Evolutionary conservation across 2,888 invertebrate species (phyloP).

Genomic region (Perdita meconis): DNA sequence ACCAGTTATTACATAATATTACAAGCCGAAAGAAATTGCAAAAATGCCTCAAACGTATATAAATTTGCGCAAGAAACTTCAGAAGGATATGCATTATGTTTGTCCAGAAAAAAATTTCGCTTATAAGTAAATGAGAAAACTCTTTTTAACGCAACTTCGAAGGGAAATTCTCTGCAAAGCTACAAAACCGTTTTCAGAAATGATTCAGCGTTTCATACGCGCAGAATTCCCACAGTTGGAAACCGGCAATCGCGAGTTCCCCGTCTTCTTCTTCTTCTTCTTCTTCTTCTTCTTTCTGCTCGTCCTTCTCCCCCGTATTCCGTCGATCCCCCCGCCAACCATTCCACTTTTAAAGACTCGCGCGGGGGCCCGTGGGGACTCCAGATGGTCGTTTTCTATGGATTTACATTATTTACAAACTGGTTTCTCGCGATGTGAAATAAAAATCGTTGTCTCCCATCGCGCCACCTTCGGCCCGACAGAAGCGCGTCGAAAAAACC

Average conservation of each 20-base stretch:
- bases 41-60: too few species aligned
- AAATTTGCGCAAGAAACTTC: too few species aligned
- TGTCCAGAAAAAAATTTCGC: too few species aligned
- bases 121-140: neutral
- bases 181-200: conserved; percentile 13
- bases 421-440: conserved; percentile 78
- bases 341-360: conserved; percentile 73
- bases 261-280: conserved; percentile 20
- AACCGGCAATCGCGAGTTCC: conserved; percentile 27
- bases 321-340: conserved; percentile 42
- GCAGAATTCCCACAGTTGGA: conserved; percentile 46
- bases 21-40: too few species aligned
- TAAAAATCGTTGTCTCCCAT: conserved; percentile 75
- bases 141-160: neutral
- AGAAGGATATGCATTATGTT: too few species aligned
- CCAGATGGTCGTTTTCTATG: conserved; percentile 70
- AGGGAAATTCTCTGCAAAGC: neutral
- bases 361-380: conserved; percentile 52
- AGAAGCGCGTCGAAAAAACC: conserved; percentile 42
- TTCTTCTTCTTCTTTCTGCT: conserved; percentile 6
- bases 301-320: neutral
- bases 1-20: too few species aligned
- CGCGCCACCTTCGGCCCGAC: conserved; percentile 61
- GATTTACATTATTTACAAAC: conserved; percentile 81
- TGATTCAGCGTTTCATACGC: conserved; percentile 39